These are phyloP conservation scores for Dromas ardeola DNA, from an alignment of 2,113 vertebrate genomes.

Conservation along the genomic window DNA sequence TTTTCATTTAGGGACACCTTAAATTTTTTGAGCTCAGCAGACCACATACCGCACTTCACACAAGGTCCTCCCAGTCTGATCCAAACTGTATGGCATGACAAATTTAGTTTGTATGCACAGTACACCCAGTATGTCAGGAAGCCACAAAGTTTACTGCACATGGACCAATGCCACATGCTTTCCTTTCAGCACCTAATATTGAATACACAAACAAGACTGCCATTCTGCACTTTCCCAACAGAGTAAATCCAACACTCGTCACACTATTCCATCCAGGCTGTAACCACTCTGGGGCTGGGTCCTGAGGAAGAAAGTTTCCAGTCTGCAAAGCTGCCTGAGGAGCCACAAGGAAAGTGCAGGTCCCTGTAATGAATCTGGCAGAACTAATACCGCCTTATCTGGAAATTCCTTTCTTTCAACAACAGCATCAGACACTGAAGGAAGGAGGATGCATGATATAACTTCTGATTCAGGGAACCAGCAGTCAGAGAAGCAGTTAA, in stretches of 20 bases:
- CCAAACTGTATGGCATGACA: background rate
- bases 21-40: background rate
- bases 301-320: background rate
- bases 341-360: background rate
- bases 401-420: background rate
- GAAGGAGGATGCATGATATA: accelerated
- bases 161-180: background rate
- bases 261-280: background rate
- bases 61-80: background rate
- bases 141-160: background rate
- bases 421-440: background rate
- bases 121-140: background rate
- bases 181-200: background rate
- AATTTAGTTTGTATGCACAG: background rate
- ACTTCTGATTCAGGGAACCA: background rate
- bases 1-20: background rate
- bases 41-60: background rate
- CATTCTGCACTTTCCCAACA: background rate
- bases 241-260: background rate
- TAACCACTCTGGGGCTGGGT: background rate
- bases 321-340: background rate
- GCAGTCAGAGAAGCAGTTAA: background rate
- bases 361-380: background rate
- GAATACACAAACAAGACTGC: background rate
- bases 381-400: background rate